Evolutionary conservation across 2,797 vertebrate genomes (phyloP), one percentile per base, ranked within the genome.

Genomic region (Syngnathus rostellatus): DNA sequence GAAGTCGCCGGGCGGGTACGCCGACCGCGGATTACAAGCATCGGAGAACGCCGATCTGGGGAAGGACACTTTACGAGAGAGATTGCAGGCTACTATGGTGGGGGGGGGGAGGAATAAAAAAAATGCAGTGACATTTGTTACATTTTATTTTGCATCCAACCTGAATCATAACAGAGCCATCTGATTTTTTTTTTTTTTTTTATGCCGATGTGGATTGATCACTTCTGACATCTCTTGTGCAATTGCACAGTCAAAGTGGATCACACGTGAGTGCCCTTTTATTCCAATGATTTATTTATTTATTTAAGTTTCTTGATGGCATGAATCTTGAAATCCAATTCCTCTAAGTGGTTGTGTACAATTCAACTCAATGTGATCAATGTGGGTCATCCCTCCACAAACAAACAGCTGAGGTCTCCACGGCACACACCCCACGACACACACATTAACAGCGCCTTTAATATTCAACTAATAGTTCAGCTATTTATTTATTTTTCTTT

Each of bases 241-340:
- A 45, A 39, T 68, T 67, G 68, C 67, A 64, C 1, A 21, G 60
- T 43, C 69, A 61, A 72, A 77, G 70, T 58, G 62, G 67, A 74
- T 62, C 58, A 70, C 6, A 77, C 68, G 72, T 72, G 58, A 81
- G 88, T 85, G 76, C 74, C n/a, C 23, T 61, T 61, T 12, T 31
- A 31, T 31, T 31, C 2, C 2, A 31, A 31, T 31, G 31, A 31
- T 31, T 31, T 40, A 19, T 11, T 43, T 43, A 7, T 41, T 23
- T 23, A 14, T 21, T 8, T 62, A 3, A 62, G 6, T 25, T 40
- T 45, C n/a, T 7, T 12, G 16, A 16, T 45, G 60, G 21, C 9
- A 45, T 25, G 8, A 12, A 45, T 62, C 40, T 43, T 23, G 19
- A 60, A 39, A 38, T 38, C 37, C 16, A 38, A 39, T 59, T 17